Evolutionary conservation across 2,113 vertebrate genomes (phyloP), one percentile per base, ranked within the genome.

Genomic region (Sinocyclocheilus anophthalmus): DNA sequence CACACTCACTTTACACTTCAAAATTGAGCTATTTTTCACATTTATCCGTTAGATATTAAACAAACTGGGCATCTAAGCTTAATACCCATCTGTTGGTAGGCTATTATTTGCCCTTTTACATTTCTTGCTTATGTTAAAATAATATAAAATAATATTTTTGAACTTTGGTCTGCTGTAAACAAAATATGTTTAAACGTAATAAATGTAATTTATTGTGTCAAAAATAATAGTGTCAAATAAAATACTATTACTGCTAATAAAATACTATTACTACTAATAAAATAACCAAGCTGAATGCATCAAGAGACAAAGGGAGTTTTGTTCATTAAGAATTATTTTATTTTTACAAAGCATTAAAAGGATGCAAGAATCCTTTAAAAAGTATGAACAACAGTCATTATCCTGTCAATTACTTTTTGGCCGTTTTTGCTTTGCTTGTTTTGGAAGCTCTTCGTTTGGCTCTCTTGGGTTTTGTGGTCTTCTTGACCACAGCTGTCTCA

Each of bases 381-480:
- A 61, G 5, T 61, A 24, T 12, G 3, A 80, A 14, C 6, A 39
- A 72, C 65, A 80, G 76, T 42, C 13, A 85, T 53, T 26, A 53
- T 85, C 26, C 33, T 11, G 30, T 37, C 22, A 13, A 53, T 90
- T 81, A 91, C 89, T 93, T 91, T 84, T 89, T 90, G 33, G 85
- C 85, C 53, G 87, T 45, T 63, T 73, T 91, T 85, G 91, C 75
- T 85, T 82, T 92, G 83, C 70, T 61, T 4, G 87, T 39, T 61
- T 42, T 92, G 48, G 87, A 5, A 0, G 65, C 65, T 48, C 37
- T 89, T 75, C 83, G 84, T 39, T 89, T 92, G 63, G 83, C 65
- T 83, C 87, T 91, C 84, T 79, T 91, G 6, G 92, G 88, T 53
- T 87, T 90, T 87, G 86, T 92, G 67, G 83, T 0, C 55, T 87